Base-by-base conservation (phyloP, 2,888 invertebrate genomes). In the Ochropacha duplaris region DNA sequence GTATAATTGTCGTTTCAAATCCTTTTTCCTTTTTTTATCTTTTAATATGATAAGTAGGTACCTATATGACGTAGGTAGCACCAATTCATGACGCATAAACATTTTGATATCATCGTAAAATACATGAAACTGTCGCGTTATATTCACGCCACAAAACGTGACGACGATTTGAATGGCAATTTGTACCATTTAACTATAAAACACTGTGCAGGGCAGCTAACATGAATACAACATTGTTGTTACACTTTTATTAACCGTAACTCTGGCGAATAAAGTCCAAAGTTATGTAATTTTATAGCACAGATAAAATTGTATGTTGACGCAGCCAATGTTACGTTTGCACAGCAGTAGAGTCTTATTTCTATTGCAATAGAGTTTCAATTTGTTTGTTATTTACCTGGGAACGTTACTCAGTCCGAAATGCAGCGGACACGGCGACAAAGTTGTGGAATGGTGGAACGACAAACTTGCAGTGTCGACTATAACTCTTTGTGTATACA, bases 111-210 rank as follows among this genome's bases (percentile, higher is more conserved):
- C 64, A 68, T 63, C 66, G 69, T 79, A 78, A 78, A 78, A 73
- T 68, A 73, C 70, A 65, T 64, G 34, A 51, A 36, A 57, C 22
- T 61, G 70, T 64, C 69, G 68, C 68, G 73, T 79, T 74, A 78
- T 71, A 76, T 62, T 68, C 69, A 60, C 66, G 65, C 74, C 73
- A 81, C 81, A 79, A 79, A 83, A 78, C 77, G 74, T 78, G 78
- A 84, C 77, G 80, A 83, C 78, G 69, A 72, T 82, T 79, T 79
- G 80, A 86, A 83, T 78, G 75, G 76, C 80, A 81, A 83, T 85
- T 81, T 83, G 81, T 83, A 83, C 68, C 74, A 72, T 79, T 84
- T 81, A 80, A 78, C 75, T 71, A 65, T 73, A 68, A 69, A 72
- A 75, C 66, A 65, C 64, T 61, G 72, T 62, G 62, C 68, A 57